These are phyloP conservation scores for Bombus turneri DNA, from an alignment of 1,140 invertebrate species.

Conservation along the genomic window DNA sequence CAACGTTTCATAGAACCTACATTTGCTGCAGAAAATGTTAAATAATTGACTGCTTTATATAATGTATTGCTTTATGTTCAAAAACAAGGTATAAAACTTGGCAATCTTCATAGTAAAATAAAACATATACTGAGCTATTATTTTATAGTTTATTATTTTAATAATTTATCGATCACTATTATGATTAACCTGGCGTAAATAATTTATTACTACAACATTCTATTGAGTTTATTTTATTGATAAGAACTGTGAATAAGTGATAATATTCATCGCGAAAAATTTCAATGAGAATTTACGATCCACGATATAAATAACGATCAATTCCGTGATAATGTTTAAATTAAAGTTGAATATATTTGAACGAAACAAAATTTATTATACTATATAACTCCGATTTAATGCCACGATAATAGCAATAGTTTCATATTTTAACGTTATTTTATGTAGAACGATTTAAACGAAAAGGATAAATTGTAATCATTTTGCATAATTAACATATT, in stretches of 20 bases:
- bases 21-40: not conserved
- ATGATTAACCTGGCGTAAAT: fast-evolving
- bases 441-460: not conserved
- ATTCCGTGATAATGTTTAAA: not conserved
- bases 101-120: too few species aligned
- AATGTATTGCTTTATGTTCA: too few species aligned
- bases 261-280: not conserved
- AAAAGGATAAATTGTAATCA: not conserved
- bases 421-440: not conserved
- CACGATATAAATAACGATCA: not conserved
- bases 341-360: not conserved
- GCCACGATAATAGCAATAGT: not conserved
- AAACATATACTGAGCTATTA: not conserved
- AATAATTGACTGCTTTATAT: too few species aligned
- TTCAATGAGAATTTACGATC: not conserved
- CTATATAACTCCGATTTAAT: not conserved
- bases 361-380: not conserved
- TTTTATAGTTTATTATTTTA: not conserved
- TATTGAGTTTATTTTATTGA: not conserved
- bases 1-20: not conserved
- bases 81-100: too few species aligned
- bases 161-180: too few species aligned
- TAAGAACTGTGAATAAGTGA: not conserved
- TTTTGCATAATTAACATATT: not conserved
- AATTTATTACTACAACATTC: not conserved